phyloP scores from a whole-genome alignment of 2,797 vertebrate genomes.

The Chromis chromis region DNA sequence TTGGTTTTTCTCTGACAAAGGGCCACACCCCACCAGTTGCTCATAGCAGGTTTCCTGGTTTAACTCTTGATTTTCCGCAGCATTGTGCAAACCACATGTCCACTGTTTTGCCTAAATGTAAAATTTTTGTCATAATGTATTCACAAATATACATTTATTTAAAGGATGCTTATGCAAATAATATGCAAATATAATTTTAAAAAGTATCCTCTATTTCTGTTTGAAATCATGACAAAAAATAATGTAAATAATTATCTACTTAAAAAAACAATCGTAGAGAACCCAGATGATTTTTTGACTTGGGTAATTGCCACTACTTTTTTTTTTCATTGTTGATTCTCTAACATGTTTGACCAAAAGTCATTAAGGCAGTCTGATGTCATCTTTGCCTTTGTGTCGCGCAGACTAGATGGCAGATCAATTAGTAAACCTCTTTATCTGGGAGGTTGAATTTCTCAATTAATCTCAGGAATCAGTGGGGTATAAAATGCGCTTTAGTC shows the following conservation, averaged over 20 bases:
- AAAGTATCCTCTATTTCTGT: no score
- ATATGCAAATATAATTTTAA: not conserved
- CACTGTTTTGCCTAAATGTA: not conserved
- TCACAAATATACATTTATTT: not conserved
- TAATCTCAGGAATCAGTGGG: constrained; percentile 38
- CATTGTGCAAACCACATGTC: not conserved
- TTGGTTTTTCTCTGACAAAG: constrained; percentile 47
- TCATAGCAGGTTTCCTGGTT: constrained; percentile 41
- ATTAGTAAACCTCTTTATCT: constrained; percentile 10
- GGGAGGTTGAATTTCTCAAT: constrained; percentile 18
- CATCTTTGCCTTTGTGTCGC: constrained; percentile 22
- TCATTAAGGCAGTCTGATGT: constrained; percentile 30
- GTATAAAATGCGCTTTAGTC: constrained; percentile 23
- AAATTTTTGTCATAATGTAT: not conserved
- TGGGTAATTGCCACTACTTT: not conserved
- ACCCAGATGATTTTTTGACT: constrained; percentile 5
- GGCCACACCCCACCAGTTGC: constrained; percentile 68
- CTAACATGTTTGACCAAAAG: constrained; percentile 9
- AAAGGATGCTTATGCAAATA: not conserved
- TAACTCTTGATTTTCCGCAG: constrained; percentile 44
- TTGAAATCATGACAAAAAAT: not conserved
- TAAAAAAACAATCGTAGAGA: not conserved
- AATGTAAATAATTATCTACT: no score
- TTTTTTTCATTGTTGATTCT: not conserved
- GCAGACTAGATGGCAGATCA: constrained; percentile 16